Percentiles rank a stretch among this genome's conserved stretches.
Conservation (phyloP, 2,888 invertebrate genomes). For the Mongoloraphidia duomilia region DNA sequence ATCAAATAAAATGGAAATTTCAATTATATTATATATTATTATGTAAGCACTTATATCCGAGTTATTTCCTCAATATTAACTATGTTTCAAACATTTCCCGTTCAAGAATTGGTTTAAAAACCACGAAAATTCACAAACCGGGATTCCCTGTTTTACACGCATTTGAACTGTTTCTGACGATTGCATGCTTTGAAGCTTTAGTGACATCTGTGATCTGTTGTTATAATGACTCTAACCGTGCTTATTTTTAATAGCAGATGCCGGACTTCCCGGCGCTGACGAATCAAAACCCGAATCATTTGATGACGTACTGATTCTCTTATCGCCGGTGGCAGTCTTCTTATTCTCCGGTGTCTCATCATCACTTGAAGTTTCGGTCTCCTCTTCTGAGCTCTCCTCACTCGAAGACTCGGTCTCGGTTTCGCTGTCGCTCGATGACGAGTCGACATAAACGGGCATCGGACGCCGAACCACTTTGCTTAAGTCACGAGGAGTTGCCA, state of each 20-base stretch:
- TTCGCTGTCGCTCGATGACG: conserved; percentile 21
- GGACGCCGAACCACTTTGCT: conserved; percentile 6
- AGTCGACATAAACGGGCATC: conserved; percentile 23
- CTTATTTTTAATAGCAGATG: conserved; percentile 34
- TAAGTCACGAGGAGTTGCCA: conserved; percentile 4
- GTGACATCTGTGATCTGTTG: too few species aligned
- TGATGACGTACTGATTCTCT: conserved; percentile 58
- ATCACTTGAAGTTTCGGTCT: conserved; percentile 26
- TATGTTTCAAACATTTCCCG: too few species aligned
- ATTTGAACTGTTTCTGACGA: too few species aligned
- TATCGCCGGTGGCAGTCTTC: conserved; percentile 20
- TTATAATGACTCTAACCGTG: conserved; percentile 37
- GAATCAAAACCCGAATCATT: conserved; percentile 74
- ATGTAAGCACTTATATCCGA: too few species aligned
- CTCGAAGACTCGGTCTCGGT: conserved; percentile 22
- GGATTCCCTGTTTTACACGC: too few species aligned
- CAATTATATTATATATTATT: too few species aligned
- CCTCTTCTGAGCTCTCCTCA: conserved; percentile 26
- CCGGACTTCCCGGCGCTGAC: conserved; percentile 49
- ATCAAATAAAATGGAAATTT: too few species aligned
- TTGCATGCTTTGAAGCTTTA: too few species aligned
- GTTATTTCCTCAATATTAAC: too few species aligned
- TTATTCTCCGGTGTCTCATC: conserved; percentile 32
- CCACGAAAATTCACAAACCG: too few species aligned
- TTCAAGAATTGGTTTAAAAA: too few species aligned